phyloP scores from a whole-genome alignment of 2,888 invertebrate genomes.

The Aethes cnicana region DNA sequence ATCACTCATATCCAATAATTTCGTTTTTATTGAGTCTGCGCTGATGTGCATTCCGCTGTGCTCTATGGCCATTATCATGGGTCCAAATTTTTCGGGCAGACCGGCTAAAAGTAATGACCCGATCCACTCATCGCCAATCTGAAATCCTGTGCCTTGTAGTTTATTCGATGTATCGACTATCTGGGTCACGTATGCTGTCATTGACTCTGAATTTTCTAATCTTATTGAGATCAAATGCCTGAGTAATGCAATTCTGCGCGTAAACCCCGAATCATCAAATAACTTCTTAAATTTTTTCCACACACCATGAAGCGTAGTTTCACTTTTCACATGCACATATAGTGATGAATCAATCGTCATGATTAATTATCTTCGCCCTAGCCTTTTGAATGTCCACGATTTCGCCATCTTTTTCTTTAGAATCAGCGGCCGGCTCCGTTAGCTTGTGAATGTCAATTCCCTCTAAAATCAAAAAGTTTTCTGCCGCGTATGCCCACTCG shows the following conservation, averaged over 20 bases:
- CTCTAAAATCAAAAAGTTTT: no score
- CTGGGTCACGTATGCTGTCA: conserved; percentile 32
- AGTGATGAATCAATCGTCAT: not conserved
- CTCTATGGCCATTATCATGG: conserved; percentile 35
- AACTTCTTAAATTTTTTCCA: no score
- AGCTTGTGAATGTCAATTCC: no score
- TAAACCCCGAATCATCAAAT: no score
- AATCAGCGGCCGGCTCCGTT: no score
- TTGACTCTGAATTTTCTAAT: conserved; percentile 27
- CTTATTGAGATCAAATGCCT: conserved; percentile 24
- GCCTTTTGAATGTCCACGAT: not conserved
- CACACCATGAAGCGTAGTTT: not conserved
- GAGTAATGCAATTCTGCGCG: not conserved
- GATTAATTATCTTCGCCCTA: not conserved
- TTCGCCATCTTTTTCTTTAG: no score
- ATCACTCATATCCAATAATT: conserved; percentile 30
- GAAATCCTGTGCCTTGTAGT: conserved; percentile 34
- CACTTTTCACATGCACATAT: not conserved
- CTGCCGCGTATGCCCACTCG: no score
- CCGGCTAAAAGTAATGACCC: conserved; percentile 36
- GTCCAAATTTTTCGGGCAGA: conserved; percentile 31
- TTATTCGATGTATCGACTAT: conserved; percentile 34
- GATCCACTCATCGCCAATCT: conserved; percentile 35
- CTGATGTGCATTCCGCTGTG: conserved; percentile 16
- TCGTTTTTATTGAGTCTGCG: conserved; percentile 30